These are phyloP conservation scores for Leguminivora glycinivorella DNA, from an alignment of 1,140 invertebrate genomes.

Conservation along the genomic window DNA sequence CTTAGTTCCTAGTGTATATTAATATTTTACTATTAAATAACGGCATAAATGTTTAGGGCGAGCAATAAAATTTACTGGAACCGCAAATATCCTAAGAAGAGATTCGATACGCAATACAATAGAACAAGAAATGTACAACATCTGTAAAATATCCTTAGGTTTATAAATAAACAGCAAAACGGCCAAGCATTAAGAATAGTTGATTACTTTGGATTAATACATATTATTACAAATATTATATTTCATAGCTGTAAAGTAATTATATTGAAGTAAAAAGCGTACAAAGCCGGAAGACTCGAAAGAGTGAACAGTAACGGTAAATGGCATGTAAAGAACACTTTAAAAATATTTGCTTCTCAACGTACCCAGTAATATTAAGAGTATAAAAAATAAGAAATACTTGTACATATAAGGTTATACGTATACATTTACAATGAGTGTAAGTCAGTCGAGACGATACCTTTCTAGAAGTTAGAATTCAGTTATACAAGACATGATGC, in stretches of 20 bases:
- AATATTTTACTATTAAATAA: conserved; percentile 17
- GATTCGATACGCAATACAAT: neutral
- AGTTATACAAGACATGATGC: neutral
- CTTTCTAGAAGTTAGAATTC: neutral
- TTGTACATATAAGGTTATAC: conserved; percentile 16
- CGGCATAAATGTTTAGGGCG: conserved; percentile 1
- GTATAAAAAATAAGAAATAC: conserved; percentile 20
- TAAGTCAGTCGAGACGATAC: conserved; percentile 6
- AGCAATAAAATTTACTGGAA: neutral
- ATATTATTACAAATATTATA: neutral
- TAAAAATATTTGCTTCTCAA: conserved; percentile 22
- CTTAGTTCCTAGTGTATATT: conserved; percentile 24
- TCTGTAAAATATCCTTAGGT: neutral
- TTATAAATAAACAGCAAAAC: neutral
- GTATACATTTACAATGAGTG: conserved; percentile 21
- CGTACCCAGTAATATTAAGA: conserved; percentile 8
- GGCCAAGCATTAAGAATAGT: neutral
- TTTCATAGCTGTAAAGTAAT: neutral
- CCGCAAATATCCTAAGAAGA: neutral
- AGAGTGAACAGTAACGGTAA: conserved; percentile 10
- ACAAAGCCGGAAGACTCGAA: conserved; percentile 21
- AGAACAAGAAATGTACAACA: neutral
- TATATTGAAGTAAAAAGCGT: conserved; percentile 14
- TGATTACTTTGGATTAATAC: neutral
- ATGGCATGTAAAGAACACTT: conserved; percentile 20